phyloP scores from a whole-genome alignment of 1,140 invertebrate species.

The Melipona quadrifasciata region DNA sequence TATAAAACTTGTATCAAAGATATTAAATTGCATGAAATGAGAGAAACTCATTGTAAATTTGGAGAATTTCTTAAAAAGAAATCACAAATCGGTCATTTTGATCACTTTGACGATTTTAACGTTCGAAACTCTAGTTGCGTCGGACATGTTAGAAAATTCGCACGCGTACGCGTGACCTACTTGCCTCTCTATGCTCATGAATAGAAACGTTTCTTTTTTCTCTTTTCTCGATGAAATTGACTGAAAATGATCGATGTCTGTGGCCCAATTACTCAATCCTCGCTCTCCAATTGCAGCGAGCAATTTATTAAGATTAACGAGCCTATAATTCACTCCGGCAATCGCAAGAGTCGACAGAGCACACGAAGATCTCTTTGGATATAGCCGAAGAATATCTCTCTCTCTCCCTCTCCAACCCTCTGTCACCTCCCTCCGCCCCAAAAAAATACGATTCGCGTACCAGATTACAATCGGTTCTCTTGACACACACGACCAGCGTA shows the following conservation, averaged over 20 bases:
- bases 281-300: background rate
- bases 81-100: too few relatives aligned
- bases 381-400: background rate
- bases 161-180: background rate
- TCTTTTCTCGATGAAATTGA: conserved; percentile 15
- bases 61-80: too few relatives aligned
- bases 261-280: background rate
- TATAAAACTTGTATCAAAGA: too few relatives aligned
- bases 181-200: background rate
- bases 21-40: too few relatives aligned
- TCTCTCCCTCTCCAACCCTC: too few relatives aligned
- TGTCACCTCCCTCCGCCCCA: background rate
- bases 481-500: background rate
- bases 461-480: background rate
- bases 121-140: background rate
- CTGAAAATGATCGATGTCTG: conserved; percentile 25
- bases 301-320: conserved; percentile 21
- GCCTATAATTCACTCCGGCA: background rate
- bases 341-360: background rate
- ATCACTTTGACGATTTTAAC: too few relatives aligned
- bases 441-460: background rate
- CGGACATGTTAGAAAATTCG: background rate
- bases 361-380: background rate
- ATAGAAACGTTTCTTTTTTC: background rate
- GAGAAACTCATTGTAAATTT: too few relatives aligned